These are phyloP conservation scores for Paratilapia polleni DNA, from an alignment of 2,113 vertebrate species.

Conservation along the genomic window DNA sequence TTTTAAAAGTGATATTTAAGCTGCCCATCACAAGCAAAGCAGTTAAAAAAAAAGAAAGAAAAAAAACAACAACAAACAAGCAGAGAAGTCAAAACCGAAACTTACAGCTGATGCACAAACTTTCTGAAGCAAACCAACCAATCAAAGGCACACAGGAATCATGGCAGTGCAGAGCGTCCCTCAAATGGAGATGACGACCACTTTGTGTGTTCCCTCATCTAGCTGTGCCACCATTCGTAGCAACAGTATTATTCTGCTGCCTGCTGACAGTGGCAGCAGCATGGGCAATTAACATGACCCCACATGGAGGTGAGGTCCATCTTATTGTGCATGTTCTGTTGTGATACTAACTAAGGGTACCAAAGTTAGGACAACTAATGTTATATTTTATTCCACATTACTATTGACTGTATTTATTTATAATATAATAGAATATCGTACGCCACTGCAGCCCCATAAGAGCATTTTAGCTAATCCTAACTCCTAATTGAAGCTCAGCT, in stretches of 20 bases:
- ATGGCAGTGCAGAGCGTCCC: not conserved
- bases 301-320: not conserved
- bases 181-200: conserved; percentile 1
- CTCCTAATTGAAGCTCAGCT: not conserved
- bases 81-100: not conserved
- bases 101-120: not conserved
- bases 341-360: not conserved
- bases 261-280: not conserved
- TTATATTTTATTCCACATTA: not conserved
- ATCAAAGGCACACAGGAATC: not conserved
- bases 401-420: not conserved
- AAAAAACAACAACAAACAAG: not conserved
- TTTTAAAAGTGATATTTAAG: not conserved
- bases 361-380: not conserved
- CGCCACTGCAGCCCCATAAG: not conserved
- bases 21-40: not conserved
- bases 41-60: not conserved
- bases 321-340: not conserved
- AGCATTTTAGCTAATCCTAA: not conserved
- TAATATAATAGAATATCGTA: not conserved
- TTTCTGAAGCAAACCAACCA: not conserved
- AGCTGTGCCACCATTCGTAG: not conserved
- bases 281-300: not conserved
- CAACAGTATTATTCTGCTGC: not conserved
- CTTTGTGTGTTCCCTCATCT: not conserved